These are phyloP conservation scores for Tinea semifulvella DNA, from an alignment of 2,888 invertebrate genomes.

Conservation along the genomic window DNA sequence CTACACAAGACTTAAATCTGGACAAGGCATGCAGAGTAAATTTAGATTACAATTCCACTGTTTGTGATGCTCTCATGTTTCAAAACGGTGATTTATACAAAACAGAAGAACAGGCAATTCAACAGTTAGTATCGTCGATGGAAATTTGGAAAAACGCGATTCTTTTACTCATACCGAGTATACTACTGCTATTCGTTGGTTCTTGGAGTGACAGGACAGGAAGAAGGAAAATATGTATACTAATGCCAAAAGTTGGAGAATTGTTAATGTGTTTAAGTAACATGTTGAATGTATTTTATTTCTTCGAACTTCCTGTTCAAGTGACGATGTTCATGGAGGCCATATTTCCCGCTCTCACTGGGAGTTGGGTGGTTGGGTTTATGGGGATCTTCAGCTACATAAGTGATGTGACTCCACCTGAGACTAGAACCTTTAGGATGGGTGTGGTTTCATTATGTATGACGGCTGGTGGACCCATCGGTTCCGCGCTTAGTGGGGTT, in stretches of 20 bases:
- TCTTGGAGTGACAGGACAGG: constrained; percentile 48
- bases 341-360: constrained; percentile 61
- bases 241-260: constrained; percentile 39
- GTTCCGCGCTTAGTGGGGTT: constrained; percentile 48
- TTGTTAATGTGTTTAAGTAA: constrained; percentile 29
- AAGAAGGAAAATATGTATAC: constrained; percentile 38
- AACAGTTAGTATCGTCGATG: constrained; percentile 36
- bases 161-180: constrained; percentile 37
- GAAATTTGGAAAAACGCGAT: constrained; percentile 37
- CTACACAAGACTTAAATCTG: constrained; percentile 75
- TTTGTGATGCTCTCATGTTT: constrained; percentile 25
- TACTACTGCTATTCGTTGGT: constrained; percentile 41
- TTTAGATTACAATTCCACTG: constrained; percentile 65
- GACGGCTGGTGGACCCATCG: constrained; percentile 50
- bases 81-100: constrained; percentile 73
- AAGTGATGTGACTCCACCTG: constrained; percentile 62
- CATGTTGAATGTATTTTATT: constrained; percentile 57
- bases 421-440: constrained; percentile 66
- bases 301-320: constrained; percentile 61
- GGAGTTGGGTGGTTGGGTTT: constrained; percentile 63
- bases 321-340: constrained; percentile 60
- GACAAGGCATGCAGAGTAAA: constrained; percentile 80
- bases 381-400: constrained; percentile 70
- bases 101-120: constrained; percentile 66
- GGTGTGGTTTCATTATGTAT: constrained; percentile 59